phyloP scores from a whole-genome alignment of 2,888 invertebrate genomes.

The Cheilosia scutellata region DNA sequence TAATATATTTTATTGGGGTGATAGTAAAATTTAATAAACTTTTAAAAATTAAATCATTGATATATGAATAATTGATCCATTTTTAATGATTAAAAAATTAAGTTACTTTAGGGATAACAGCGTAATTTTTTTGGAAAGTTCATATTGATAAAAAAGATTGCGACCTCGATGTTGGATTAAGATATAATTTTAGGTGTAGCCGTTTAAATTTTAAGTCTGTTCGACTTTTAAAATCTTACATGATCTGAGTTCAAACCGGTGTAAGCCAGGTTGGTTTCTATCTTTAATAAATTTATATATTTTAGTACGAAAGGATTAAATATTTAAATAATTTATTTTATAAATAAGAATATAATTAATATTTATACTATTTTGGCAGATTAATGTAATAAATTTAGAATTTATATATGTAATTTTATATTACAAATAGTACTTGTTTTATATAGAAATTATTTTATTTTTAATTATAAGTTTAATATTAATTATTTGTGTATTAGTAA shows the following conservation, averaged over 20 bases:
- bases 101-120: conserved; percentile 95
- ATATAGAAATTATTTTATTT: conserved; percentile 84
- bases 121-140: conserved; percentile 91
- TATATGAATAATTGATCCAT: conserved; percentile 86
- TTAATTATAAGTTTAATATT: conserved; percentile 85
- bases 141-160: conserved; percentile 90
- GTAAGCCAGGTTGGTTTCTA: conserved; percentile 94
- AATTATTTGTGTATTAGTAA: conserved; percentile 87
- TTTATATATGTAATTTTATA: conserved; percentile 86
- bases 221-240: conserved; percentile 93
- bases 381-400: conserved; percentile 90
- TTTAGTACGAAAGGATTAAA: conserved; percentile 93
- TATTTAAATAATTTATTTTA: conserved; percentile 85
- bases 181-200: conserved; percentile 87
- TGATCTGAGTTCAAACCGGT: conserved; percentile 95
- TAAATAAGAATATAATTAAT: conserved; percentile 80
- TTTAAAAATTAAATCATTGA: conserved; percentile 84
- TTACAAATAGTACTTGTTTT: conserved; percentile 86
- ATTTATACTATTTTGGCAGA: conserved; percentile 87
- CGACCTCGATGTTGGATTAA: conserved; percentile 96
- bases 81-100: conserved; percentile 87
- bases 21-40: conserved; percentile 87
- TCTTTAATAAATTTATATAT: conserved; percentile 87
- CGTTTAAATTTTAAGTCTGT: conserved; percentile 88
- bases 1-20: conserved; percentile 88